These are phyloP conservation scores for Leucoraja erinaceus DNA, from an alignment of 2,113 vertebrate genomes.

Conservation along the genomic window DNA sequence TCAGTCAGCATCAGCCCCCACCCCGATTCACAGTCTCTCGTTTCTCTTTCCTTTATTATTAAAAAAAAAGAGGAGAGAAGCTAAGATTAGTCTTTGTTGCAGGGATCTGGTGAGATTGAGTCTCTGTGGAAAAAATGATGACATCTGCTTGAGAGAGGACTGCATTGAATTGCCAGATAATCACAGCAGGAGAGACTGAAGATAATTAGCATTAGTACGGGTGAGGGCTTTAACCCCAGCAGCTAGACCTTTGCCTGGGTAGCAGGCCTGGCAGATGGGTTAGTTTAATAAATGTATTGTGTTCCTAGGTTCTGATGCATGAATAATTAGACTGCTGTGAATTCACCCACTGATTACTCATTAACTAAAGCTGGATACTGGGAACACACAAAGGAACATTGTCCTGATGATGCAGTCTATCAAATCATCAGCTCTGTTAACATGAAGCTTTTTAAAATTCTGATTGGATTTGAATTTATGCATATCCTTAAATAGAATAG, in stretches of 20 bases:
- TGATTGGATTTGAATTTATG: conserved; percentile 29
- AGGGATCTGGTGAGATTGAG: conserved; percentile 25
- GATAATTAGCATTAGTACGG: conserved; percentile 37
- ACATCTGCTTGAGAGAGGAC: conserved; percentile 31
- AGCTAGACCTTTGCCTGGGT: conserved; percentile 34
- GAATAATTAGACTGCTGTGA: conserved; percentile 38
- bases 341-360: conserved; percentile 38
- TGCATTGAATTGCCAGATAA: conserved; percentile 36
- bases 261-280: conserved; percentile 34
- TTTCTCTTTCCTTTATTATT: too few relatives aligned
- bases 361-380: conserved; percentile 29
- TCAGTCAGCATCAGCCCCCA: background rate
- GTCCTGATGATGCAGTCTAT: conserved; percentile 26
- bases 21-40: background rate
- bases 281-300: conserved; percentile 39
- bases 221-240: conserved; percentile 38
- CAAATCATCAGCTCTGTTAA: conserved; percentile 18
- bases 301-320: conserved; percentile 37
- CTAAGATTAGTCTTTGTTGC: conserved; percentile 35
- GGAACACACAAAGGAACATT: conserved; percentile 29
- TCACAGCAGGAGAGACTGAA: conserved; percentile 31
- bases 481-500: conserved; percentile 1
- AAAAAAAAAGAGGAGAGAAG: background rate
- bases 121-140: conserved; percentile 37
- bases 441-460: conserved; percentile 14